A percentile compares a stretch with the other conserved stretches of the same genome.
Evolutionary conservation across 37 sponge, comb jelly and placozoan species (phyloP).

Genomic region (Beroe forskalii): DNA sequence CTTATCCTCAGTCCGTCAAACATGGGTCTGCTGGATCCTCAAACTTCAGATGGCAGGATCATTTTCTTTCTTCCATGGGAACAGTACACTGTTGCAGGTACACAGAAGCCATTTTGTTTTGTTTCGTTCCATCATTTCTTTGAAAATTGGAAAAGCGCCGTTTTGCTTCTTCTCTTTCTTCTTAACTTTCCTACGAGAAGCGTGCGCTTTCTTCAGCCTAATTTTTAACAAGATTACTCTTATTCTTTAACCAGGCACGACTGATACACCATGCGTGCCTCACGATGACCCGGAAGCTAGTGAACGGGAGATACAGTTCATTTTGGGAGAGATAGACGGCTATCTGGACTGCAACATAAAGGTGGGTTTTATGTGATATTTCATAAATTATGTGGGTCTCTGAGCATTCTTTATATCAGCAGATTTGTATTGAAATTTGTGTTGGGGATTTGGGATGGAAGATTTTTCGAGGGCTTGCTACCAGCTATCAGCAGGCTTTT

Average conservation of each 20-base stretch:
- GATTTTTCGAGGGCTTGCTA: too few species aligned
- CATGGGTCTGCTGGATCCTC: conserved; percentile 96
- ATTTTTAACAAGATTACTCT: too few species aligned
- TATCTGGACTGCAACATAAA: conserved; percentile 80
- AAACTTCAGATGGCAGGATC: conserved; percentile 95
- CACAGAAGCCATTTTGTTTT: background rate
- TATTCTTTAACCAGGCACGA: too few species aligned
- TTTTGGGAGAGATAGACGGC: conserved; percentile 85
- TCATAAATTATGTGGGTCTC: background rate
- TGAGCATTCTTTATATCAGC: background rate
- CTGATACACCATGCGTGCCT: conserved; percentile 84
- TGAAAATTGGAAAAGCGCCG: too few species aligned
- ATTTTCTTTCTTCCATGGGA: conserved; percentile 99
- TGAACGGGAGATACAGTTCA: conserved; percentile 92
- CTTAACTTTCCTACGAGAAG: too few species aligned
- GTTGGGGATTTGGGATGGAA: too few species aligned
- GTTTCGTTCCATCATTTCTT: too few species aligned
- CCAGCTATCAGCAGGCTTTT: too few species aligned
- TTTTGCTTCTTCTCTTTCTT: too few species aligned
- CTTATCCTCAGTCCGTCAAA: conserved; percentile 77
- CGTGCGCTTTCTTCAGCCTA: too few species aligned
- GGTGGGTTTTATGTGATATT: conserved; percentile 6
- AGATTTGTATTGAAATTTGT: too few species aligned
- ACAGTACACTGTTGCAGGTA: conserved; percentile 66
- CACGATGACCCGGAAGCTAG: conserved; percentile 80